phyloP scores from a whole-genome alignment of 2,113 vertebrate species.

The Salvator merianae region DNA sequence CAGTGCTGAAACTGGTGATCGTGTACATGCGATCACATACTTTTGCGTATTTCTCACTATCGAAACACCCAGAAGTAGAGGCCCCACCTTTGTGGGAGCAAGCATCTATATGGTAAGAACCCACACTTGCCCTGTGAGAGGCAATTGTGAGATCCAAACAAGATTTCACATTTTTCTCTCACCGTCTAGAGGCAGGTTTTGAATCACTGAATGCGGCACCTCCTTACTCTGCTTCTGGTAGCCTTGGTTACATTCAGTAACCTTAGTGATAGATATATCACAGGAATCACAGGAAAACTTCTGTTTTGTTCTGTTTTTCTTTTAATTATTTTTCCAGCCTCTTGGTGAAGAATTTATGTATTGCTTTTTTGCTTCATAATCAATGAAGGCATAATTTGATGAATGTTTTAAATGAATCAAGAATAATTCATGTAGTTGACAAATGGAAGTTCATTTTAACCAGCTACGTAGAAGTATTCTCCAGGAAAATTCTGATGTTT shows the following conservation, averaged over 20 bases:
- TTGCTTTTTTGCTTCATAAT: background rate
- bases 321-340: background rate
- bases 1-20: too few relatives aligned
- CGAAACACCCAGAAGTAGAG: too few relatives aligned
- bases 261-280: background rate
- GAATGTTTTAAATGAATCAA: background rate
- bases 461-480: background rate
- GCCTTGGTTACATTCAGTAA: background rate
- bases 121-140: too few relatives aligned
- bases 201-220: background rate
- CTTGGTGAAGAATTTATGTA: background rate
- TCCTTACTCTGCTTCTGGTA: background rate
- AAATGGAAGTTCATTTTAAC: background rate
- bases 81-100: too few relatives aligned
- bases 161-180: too few relatives aligned
- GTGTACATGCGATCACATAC: too few relatives aligned
- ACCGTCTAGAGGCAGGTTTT: too few relatives aligned
- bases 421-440: background rate
- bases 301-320: background rate
- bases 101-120: too few relatives aligned
- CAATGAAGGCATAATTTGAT: background rate
- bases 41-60: too few relatives aligned
- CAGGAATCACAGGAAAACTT: too few relatives aligned
- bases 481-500: background rate
- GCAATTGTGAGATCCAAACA: too few relatives aligned